These are phyloP conservation scores for Onchidella celtica DNA, from an alignment of 2,888 invertebrate species.

Conservation along the genomic window DNA sequence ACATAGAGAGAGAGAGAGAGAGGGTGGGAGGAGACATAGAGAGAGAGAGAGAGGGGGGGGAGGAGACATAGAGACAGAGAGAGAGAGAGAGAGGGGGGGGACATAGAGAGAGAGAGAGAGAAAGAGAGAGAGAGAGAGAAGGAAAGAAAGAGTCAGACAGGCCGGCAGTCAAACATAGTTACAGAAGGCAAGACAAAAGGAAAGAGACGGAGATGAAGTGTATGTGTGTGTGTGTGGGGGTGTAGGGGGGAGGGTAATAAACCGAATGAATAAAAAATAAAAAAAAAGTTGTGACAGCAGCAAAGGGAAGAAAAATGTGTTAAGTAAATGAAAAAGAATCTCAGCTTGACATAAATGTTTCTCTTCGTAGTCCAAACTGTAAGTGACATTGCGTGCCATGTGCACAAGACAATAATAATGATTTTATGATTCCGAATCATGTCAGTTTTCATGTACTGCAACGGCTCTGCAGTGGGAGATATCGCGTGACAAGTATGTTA, in stretches of 20 bases:
- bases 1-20: conserved; percentile 20
- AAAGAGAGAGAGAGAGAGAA: conserved; percentile 18
- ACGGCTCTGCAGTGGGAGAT: too few species aligned
- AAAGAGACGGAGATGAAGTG: background rate
- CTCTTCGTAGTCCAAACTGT: too few species aligned
- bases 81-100: conserved; percentile 9
- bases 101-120: conserved; percentile 13
- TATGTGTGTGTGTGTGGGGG: background rate
- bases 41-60: conserved; percentile 4
- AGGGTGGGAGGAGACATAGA: background rate
- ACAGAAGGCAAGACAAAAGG: background rate
- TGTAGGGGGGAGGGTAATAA: background rate
- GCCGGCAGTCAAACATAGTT: background rate
- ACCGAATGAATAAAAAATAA: too few species aligned
- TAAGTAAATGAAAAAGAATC: too few species aligned
- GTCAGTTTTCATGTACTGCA: too few species aligned
- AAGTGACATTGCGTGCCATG: too few species aligned
- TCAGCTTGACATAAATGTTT: too few species aligned
- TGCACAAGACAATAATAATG: too few species aligned
- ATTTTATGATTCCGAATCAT: too few species aligned
- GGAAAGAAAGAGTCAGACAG: background rate
- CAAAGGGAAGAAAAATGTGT: too few species aligned
- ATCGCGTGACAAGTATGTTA: too few species aligned
- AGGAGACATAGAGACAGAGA: conserved; percentile 12
- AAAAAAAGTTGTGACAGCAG: too few species aligned